Base-by-base conservation (phyloP, 2,888 invertebrate genomes). In the Pandemis heparana region DNA sequence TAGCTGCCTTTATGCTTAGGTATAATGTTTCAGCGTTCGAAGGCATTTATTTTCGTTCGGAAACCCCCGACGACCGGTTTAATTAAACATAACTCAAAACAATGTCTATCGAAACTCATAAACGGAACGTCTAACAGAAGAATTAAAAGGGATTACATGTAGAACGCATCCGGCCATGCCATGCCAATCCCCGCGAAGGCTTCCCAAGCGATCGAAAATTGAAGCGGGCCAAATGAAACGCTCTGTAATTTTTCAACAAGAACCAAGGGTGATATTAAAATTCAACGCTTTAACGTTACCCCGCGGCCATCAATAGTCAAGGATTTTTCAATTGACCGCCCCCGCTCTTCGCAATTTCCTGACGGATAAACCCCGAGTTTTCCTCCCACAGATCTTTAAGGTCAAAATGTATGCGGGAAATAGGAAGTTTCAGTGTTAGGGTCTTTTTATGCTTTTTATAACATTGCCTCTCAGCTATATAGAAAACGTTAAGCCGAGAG, bases 261-360 rank as follows among this genome's bases (percentile, higher is more conserved):
- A 81, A 81, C 79, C 77, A 75, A 76, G 77, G 78, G 76, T 76
- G 75, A 77, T 83, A 84, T 86, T 77, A 82, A 84, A 84, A 81
- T 82, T 83, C 79, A 78, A 74, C 65, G 78, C 75, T 75, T 79
- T 78, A 76, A 77, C 78, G 77, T 76, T 75, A 77, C 77, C 77
- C 70, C 67, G 74, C 51, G 61, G 48, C 60, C 62, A 77, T 68
- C 74, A 76, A 82, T 81, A 79, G 79, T 80, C 76, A 80, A 80
- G 81, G 81, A 79, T 80, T 79, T 81, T 79, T 81, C 80, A 80
- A 77, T 78, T 75, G 79, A 75, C 77, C 70, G 77, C 75, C 63
- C 70, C 0, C 65, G 51, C 75, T 71, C 65, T 46, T 75, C 70
- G 71, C 71, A 75, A 76, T 76, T 72, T 75, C 66, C 70, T 70